Percentiles rank a stretch among this genome's conserved stretches.
Evolutionary conservation across 1,140 invertebrate species (phyloP).

Genomic region (Araneus ventricosus): DNA sequence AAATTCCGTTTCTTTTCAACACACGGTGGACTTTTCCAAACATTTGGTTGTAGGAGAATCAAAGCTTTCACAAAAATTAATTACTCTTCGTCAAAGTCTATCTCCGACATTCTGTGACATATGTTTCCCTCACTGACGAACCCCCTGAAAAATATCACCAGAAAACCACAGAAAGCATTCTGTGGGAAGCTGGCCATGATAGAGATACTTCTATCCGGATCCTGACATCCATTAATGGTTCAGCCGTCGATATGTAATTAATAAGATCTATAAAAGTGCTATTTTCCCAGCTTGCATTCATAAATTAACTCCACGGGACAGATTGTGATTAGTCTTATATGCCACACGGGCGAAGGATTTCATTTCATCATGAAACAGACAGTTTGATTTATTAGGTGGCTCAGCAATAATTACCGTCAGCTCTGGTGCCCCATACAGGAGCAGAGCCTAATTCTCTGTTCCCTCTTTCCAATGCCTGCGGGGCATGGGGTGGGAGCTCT

Average conservation of each 20-base stretch:
- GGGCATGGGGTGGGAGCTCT: slow-evolving; percentile 48
- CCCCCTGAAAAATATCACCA: background rate
- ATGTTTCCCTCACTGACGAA: background rate
- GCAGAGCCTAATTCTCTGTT: slow-evolving; percentile 36
- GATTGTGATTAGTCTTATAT: slow-evolving; percentile 66
- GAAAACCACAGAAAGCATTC: background rate
- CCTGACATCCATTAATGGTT: slow-evolving; percentile 59
- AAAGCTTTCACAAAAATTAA: background rate
- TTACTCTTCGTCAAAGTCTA: background rate
- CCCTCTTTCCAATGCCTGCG: background rate
- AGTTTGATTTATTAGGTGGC: slow-evolving; percentile 65
- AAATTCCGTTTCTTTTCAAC: too few relatives aligned
- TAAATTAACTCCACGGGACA: slow-evolving; percentile 65
- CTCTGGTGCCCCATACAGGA: slow-evolving; percentile 46
- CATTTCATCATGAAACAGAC: slow-evolving; percentile 63
- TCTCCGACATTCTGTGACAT: background rate
- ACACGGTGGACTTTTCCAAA: background rate
- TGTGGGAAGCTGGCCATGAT: slow-evolving; percentile 10
- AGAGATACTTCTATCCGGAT: slow-evolving; percentile 52
- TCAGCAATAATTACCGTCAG: slow-evolving; percentile 4
- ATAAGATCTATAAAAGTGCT: slow-evolving; percentile 68
- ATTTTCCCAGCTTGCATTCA: slow-evolving; percentile 62
- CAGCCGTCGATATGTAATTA: slow-evolving; percentile 65
- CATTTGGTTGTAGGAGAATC: background rate
- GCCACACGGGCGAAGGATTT: slow-evolving; percentile 60